Base-by-base conservation (phyloP, 53 echinoderm and acorn worm genomes). In the Echinarachnius parma region DNA sequence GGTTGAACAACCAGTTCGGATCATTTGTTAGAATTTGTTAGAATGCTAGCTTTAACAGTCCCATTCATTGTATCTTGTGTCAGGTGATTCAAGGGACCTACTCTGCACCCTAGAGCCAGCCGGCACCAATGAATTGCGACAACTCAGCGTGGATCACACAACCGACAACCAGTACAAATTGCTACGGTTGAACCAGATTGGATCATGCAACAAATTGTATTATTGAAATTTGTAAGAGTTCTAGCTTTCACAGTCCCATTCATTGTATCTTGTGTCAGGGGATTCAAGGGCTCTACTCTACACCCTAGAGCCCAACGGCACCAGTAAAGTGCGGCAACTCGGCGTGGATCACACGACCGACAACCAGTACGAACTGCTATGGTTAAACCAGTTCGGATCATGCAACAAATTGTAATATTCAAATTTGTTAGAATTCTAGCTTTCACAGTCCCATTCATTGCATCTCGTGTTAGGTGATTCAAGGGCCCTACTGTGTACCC, bases 101-200 rank as follows among this genome's bases (percentile, higher is more conserved):
- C 83, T 91, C 4, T 88, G 88, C 61, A 88, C 80, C 29, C 68
- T 74, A 18, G 88, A 69, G 10, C 72, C 70, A 11, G 86, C 91
- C 34, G 80, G 80, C 28, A 59, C 79, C 16, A 76, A 88, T 2
- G 77, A 88, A 5, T 80, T 91, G 14, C 72, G 81, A 18, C 85
- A 98, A 52, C 79, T 98, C 44, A 98, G 98, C 54, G 75, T 92
- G 1, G 98, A 98, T 42, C 98, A 98, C 76, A 98, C 80, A 15
- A 55, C 83, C 15, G 31, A 63, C 29, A 98, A 98, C 37, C 91
- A 91, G 10, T 91, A 98, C 46, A 91, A 98, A 64, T 28, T 88
- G 5, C 76, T 98, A 2, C 64, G 98, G 34, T 53, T 98, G 44
- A 75, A 59, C 24, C 98, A 98, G 31, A 83, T 98, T 4, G 92